phyloP scores from a whole-genome alignment of 2,888 invertebrate species.

The Bugula neritina region DNA sequence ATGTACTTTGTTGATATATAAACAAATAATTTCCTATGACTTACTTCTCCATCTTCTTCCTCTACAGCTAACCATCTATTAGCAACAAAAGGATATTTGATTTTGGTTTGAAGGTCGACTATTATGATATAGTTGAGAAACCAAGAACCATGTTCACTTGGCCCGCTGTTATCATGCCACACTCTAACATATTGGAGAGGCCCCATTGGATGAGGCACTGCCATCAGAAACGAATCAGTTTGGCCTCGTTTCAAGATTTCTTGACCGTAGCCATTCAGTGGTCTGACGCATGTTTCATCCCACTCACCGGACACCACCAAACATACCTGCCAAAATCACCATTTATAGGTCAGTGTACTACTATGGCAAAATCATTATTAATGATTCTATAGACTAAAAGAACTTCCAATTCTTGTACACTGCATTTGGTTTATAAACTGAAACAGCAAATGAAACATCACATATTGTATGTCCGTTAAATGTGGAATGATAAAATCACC shows the following conservation, averaged over 20 bases:
- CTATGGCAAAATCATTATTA: not conserved
- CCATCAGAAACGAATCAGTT: slow-evolving; percentile 53
- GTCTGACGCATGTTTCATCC: slow-evolving; percentile 53
- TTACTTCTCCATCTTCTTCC: slow-evolving; percentile 56
- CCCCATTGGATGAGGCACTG: slow-evolving; percentile 55
- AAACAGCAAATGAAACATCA: too few relatives aligned
- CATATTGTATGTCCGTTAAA: too few relatives aligned
- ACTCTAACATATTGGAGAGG: slow-evolving; percentile 53
- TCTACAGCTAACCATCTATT: slow-evolving; percentile 57
- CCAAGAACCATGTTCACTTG: slow-evolving; percentile 54
- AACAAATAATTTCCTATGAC: too few relatives aligned
- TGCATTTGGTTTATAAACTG: too few relatives aligned
- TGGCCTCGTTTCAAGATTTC: slow-evolving; percentile 51
- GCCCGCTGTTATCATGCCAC: slow-evolving; percentile 58
- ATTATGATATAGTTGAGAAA: slow-evolving; percentile 54
- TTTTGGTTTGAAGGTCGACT: slow-evolving; percentile 55
- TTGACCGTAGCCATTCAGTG: slow-evolving; percentile 44
- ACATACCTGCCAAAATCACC: slow-evolving; percentile 48
- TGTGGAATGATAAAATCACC: slow-evolving; percentile 34
- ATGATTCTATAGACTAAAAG: too few relatives aligned
- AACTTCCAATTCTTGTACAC: too few relatives aligned
- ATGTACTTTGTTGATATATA: too few relatives aligned
- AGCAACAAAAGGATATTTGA: slow-evolving; percentile 53
- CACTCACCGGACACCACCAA: slow-evolving; percentile 54
- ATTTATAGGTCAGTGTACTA: not conserved